Evolutionary conservation across 2,797 vertebrate genomes (phyloP), one percentile per base, ranked within the genome.

Genomic region (Petrocephalus schoutedeni): DNA sequence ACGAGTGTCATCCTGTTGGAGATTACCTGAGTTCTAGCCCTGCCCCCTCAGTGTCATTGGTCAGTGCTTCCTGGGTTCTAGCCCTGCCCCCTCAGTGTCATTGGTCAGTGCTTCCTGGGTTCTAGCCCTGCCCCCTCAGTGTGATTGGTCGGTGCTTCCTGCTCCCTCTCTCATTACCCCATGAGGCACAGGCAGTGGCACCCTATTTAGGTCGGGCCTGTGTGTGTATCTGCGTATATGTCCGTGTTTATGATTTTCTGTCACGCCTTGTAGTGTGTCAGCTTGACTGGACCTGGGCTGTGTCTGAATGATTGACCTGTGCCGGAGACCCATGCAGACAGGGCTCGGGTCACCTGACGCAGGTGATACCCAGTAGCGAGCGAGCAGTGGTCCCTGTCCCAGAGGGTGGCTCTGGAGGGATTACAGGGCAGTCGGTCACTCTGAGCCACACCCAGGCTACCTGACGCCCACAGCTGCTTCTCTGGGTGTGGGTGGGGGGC

Each of bases 361-460:
- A 95, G 94, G 95, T 95, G 93, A 93, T 94, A 93, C 91, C 94
- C 95, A 94, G 92, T 92, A 90, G 91, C 90, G 93, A 91, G 95
- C 94, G 93, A 93, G 93, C 89, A 88, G 90, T 91, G 90, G 92
- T 94, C 91, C 90, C 94, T 92, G 93, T 94, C 92, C 92, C 2
- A 85, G 64, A 92, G 92, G 88, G 90, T 89, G 93, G 90, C 89
- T 93, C 92, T 89, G 93, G 93, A 93, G 92, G 94, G 93, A 94
- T 95, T 95, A 96, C 93, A 95, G 93, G 93, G 95, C 92, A 94
- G 92, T 91, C 88, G 87, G 87, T 28, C 64, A 54, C 0, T 21
- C 86, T 9, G 7, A 10, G 16, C 86, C 67, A 93, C 94, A 91
- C 90, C 51, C 80, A 58, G 82, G 90, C 89, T 89, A 94, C 94